Base-by-base conservation (phyloP, 2,797 vertebrate species). In the Antrozous pallidus region DNA sequence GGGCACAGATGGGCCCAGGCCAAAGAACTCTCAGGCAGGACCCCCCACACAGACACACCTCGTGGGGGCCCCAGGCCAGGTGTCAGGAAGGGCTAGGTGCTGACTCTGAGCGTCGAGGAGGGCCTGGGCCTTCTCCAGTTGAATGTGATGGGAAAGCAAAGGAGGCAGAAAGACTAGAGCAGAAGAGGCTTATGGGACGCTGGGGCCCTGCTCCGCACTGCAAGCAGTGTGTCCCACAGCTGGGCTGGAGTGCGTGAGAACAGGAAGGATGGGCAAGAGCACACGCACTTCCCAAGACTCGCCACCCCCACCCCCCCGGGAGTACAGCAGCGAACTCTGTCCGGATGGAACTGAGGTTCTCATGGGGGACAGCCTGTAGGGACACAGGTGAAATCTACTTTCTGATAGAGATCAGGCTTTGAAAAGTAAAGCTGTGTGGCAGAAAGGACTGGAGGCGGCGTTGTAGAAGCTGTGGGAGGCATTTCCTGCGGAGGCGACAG, bases 101-200 rank as follows among this genome's bases (percentile, higher is more conserved):
- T 67, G 18, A 56, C 7, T 79, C 16, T 16, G 11, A 85, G 40
- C 13, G 51, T 36, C 12, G 3, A 31, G 36, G 45, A 75, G 70
- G 14, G 26, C 24, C 9, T 8, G 38, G 85, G 33, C 65, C 45
- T 58, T 74, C 28, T 79, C 33, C 0, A 78, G 47, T 36, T 18
- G 28, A 61, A 45, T n/a, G 22, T 80, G 40, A 31, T 16, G 20
- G 36, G 26, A 75, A 88, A 82, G 7, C 9, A 20, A 13, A 73
- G 69, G 24, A 47, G 26, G 14, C 5, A 26, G 74, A 13, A 75
- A 8, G 47, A 56, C 17, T 5, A 54, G 31, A 74, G 9, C 22
- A n/a, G 16, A 1, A 2, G 49, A 45, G 26, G 18, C 0, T 0
- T 47, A 24, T 28, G 22, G 12, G 9, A 17, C 5, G 1, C n/a